Percentiles rank a stretch among this genome's conserved stretches.
phyloP scores from a whole-genome alignment of 1,140 invertebrate species.

The Radopholus similis region DNA sequence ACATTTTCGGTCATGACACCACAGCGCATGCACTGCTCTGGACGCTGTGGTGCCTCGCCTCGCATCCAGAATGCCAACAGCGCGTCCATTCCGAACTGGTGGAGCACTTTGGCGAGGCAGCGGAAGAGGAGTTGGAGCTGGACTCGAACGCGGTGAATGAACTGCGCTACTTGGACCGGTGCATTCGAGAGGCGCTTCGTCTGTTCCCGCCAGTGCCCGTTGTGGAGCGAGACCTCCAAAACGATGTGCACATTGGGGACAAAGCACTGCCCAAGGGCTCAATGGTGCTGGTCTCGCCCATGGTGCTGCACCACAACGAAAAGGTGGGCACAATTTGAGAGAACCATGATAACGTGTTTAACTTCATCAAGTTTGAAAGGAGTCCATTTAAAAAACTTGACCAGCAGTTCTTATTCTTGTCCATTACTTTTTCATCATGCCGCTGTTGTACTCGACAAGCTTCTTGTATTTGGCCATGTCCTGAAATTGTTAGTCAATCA shows the following conservation, averaged over 20 bases:
- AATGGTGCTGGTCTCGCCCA: conserved; percentile 68
- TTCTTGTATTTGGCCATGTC: conserved; percentile 7
- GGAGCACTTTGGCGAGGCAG: conserved; percentile 26
- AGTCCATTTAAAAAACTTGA: no score
- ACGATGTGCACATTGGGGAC: background rate
- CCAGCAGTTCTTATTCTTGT: background rate
- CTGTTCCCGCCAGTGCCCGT: background rate
- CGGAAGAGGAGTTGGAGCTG: background rate
- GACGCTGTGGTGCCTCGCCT: conserved; percentile 33
- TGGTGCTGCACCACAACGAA: conserved; percentile 73
- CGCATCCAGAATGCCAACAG: conserved; percentile 34
- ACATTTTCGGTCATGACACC: conserved; percentile 40
- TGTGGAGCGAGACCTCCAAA: conserved; percentile 70
- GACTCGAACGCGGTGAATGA: background rate
- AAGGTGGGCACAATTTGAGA: background rate
- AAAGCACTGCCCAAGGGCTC: conserved; percentile 66
- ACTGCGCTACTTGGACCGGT: background rate
- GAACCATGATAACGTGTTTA: background rate
- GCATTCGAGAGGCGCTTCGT: background rate
- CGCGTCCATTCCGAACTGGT: conserved; percentile 27
- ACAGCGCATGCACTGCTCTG: conserved; percentile 29
- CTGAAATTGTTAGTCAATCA: no score
- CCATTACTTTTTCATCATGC: background rate
- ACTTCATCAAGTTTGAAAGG: no score
- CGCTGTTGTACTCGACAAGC: background rate